These are phyloP conservation scores for Lithosia quadra DNA, from an alignment of 2,888 invertebrate species.

Conservation along the genomic window DNA sequence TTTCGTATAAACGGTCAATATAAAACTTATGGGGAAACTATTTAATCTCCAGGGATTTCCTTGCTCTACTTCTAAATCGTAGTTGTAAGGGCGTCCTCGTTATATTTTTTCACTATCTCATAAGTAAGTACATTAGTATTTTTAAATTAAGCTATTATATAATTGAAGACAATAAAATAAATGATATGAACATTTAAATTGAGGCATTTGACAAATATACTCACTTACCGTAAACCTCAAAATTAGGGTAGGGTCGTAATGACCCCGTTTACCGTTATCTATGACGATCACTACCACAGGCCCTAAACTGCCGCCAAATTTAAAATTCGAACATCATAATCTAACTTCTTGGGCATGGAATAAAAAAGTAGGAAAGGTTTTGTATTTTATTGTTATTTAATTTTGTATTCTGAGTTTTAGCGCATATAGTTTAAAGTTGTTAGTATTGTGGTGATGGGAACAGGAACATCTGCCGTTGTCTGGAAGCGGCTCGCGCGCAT, in stretches of 20 bases:
- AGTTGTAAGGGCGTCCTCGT: background rate
- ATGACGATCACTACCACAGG: conserved; percentile 73
- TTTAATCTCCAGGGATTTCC: conserved; percentile 56
- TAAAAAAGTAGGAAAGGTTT: conserved; percentile 57
- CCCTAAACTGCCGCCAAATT: conserved; percentile 78
- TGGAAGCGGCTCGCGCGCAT: conserved; percentile 80
- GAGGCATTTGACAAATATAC: conserved; percentile 76
- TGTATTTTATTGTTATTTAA: conserved; percentile 30
- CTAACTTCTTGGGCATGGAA: conserved; percentile 65
- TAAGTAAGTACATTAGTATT: conserved; percentile 50
- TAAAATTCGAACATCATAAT: conserved; percentile 84
- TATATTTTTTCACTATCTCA: conserved; percentile 57
- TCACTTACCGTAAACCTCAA: conserved; percentile 69
- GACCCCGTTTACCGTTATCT: conserved; percentile 81
- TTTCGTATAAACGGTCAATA: conserved; percentile 56
- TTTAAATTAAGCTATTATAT: conserved; percentile 71
- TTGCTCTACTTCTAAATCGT: conserved; percentile 74
- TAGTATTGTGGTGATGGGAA: conserved; percentile 43
- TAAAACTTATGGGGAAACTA: conserved; percentile 1
- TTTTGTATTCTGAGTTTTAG: conserved; percentile 41
- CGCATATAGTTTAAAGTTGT: conserved; percentile 51
- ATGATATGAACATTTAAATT: conserved; percentile 67
- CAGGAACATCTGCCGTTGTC: conserved; percentile 80
- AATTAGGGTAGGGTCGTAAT: conserved; percentile 76
- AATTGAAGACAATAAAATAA: conserved; percentile 76